Evolutionary conservation across 1,140 invertebrate species (phyloP).

Genomic region (Phocides pigmalion): DNA sequence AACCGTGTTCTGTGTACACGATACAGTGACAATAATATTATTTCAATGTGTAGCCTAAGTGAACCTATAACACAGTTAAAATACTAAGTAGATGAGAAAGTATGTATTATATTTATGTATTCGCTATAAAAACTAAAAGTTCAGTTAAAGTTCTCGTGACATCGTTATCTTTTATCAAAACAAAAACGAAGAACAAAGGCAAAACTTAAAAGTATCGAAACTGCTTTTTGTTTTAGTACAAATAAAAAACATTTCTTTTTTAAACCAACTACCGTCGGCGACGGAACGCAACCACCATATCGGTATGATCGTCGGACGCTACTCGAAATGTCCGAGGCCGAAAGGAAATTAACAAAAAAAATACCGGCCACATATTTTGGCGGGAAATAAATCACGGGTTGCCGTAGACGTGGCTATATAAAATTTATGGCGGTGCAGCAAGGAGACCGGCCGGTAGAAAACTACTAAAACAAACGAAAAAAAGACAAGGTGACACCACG

Average conservation of each 20-base stretch:
- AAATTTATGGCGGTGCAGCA: constrained; percentile 73
- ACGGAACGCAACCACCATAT: constrained; percentile 74
- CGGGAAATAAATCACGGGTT: constrained; percentile 78
- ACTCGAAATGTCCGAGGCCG: constrained; percentile 72
- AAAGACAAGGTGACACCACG: constrained; percentile 66
- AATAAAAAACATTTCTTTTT: constrained; percentile 67
- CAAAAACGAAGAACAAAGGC: constrained; percentile 57
- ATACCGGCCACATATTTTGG: constrained; percentile 76
- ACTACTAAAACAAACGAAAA: constrained; percentile 60
- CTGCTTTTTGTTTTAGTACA: constrained; percentile 65
- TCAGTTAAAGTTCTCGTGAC: constrained; percentile 60
- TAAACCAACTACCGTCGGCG: constrained; percentile 75
- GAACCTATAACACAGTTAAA: too few species aligned
- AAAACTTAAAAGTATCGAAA: constrained; percentile 63
- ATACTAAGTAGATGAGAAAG: too few species aligned
- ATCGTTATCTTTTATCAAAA: constrained; percentile 67
- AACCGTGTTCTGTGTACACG: too few species aligned
- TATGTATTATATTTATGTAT: constrained; percentile 1
- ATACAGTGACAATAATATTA: too few species aligned
- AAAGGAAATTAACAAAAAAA: constrained; percentile 65
- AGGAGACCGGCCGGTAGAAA: constrained; percentile 59
- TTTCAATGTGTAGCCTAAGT: too few species aligned
- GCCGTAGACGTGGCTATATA: constrained; percentile 69
- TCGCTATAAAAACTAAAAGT: constrained; percentile 21
- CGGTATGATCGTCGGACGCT: constrained; percentile 75